Evolutionary conservation across 2,888 invertebrate species (phyloP), one percentile per base, ranked within the genome.

Genomic region (Drosophila mayaguana): DNA sequence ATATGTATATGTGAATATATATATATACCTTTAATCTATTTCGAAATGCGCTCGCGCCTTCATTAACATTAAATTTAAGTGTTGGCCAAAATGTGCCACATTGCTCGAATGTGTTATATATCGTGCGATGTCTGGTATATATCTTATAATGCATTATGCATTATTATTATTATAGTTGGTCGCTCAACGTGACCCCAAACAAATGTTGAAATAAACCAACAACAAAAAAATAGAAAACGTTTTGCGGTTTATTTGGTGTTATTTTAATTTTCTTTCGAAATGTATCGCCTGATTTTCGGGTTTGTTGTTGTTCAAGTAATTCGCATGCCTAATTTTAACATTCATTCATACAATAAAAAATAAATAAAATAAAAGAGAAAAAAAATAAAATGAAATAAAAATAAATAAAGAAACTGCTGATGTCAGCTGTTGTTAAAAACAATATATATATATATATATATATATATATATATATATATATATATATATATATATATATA

Each of bases 271-370:
- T 50, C 18, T 25, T 48, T 40, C 20, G 40, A 36, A 36, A 45
- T 55, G 43, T 42, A 78, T 76, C 48, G 74, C 56, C 56, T 63
- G 65, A 74, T 69, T 61, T 51, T 50, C 43, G 38, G 25, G 43
- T 20, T 55, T 18, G 34, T 63, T 34, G 51, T 51, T 9, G 11
- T 51, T 53, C 20, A n/a, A 48, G 64, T 50, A 50, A 62, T 54
- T 46, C 63, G 57, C 32, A 53, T 59, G 46, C 25, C 45, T 18
- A 55, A 61, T 59, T 59, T 34, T 32, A 12, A n/a, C n/a, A 40
- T 75, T 63, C 48, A 75, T 71, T 75, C 57, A 75, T 75, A 53
- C 40, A 43, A 43, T 22, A 16, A 20, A 50, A 59, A 42, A 32
- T 2, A 11, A n/a, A 28, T 9, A 77, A 45, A 22, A 20, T 2